Base-by-base conservation (phyloP, 1,140 invertebrate genomes). In the Octopus bimaculoides region DNA sequence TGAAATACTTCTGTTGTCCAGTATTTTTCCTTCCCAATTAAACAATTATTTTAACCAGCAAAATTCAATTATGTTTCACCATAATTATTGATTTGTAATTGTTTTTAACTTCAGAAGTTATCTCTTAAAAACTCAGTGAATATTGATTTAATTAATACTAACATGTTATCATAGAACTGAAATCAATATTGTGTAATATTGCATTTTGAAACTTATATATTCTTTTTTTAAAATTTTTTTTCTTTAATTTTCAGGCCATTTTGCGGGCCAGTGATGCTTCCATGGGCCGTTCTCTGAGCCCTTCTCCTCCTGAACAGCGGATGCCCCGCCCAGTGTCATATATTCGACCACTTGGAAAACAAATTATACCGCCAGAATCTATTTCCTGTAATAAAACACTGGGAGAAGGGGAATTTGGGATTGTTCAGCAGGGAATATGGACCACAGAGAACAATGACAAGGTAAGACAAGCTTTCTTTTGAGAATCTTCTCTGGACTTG, bases 401-500 rank as follows among this genome's bases (percentile, higher is more conserved):
- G 17, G 97, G 97, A 52, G 95, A 94, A 83, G 98, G 98, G 14
- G 97, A 99, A 88, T 99, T 99, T 92, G 98, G 98, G 9, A 94
- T 97, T 8, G 98, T 99, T 0, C 97, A 98, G 86, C 97, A 99
- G 90, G 98, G 96, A 5, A 95, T 98, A 5, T 99, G 97, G 97
- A 97, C 96, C n/a, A 96, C 97, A 88, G 91, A 92, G 80, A 95
- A 95, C 83, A 96, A 95, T 77, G 95, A 97, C 89, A 93, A 96
- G 89, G 95, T 96, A 90, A 91, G 92, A 89, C 8, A 4, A 41
- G 26, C 26, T 41, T 41, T 41, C 26, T 41, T 41, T 41, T 41
- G 26, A 41, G 26, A 41, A 41, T 41, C 26, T 41, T 41, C 26
- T 41, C 26, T 41, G 26, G 26, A 41, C 26, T 41, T 41, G 26